Evolutionary conservation across 2,888 invertebrate genomes (phyloP), one percentile per base, ranked within the genome.

Genomic region (Seira sanloemensis): DNA sequence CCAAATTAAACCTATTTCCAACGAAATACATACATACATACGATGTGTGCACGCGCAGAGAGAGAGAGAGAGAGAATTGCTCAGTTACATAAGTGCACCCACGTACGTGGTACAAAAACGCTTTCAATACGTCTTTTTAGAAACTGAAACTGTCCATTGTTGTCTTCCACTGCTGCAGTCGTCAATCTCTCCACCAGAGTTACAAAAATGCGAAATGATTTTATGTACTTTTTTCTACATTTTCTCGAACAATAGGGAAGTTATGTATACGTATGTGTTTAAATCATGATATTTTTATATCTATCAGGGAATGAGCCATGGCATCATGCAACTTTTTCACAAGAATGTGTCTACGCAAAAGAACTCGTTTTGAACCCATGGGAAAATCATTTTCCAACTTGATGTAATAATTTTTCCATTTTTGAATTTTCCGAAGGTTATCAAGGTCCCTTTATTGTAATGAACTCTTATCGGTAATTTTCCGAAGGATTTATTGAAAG

Each of bases 401-500:
- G 46, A 68, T 78, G 73, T 83, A 72, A 72, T 76, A 69, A 83
- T 74, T 66, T 72, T 77, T 69, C 69, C 54, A 69, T 58, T 76
- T 71, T 81, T 74, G 26, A 80, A 37, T 72, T 82, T 75, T 67
- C 72, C 73, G 82, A 82, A 82, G 82, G 82, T 82, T 82, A 82
- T 82, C 82, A 82, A 77, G 82, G 72, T 82, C 69, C 66, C 73
- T n/a, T 67, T 72, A 78, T 83, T 73, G 75, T 80, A 73, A 83
- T 78, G 78, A 83, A 83, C 78, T 78, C 69, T 84, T 84, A 84
- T 84, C 78, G 78, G 75, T 69, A 4, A 21, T 75, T 79, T 84
- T 79, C 84, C 75, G 78, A 78, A 74, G 78, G 75, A 84, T 84
- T 84, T 84, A 84, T 84, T 84, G 78, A 84, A 79, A 62, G 62